A percentile compares a stretch with the other conserved stretches of the same genome.
These are phyloP conservation scores for Notarius lentiginosus DNA, from an alignment of 2,113 vertebrate genomes.

Conservation along the genomic window DNA sequence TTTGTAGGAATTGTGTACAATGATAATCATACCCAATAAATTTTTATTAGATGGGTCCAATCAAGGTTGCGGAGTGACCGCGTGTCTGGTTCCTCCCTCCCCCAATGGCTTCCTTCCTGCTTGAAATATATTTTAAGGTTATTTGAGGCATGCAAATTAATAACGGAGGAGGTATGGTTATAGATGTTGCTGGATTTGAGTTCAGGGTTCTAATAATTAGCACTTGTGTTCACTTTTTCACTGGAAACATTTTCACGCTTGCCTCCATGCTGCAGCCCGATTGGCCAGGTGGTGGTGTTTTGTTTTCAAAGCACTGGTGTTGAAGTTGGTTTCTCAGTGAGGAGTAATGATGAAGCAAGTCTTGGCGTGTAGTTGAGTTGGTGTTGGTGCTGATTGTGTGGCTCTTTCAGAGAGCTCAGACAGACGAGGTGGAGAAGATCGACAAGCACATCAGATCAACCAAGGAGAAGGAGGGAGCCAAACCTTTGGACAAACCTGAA, in stretches of 20 bases:
- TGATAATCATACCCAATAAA: not conserved
- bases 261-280: not conserved
- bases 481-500: conserved; percentile 95
- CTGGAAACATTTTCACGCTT: not conserved
- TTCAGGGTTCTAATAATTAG: not conserved
- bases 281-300: not conserved
- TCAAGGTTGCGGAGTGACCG: not conserved
- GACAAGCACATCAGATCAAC: conserved; percentile 89
- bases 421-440: conserved; percentile 96
- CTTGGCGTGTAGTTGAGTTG: not conserved
- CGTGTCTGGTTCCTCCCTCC: too few species aligned
- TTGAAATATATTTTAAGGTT: not conserved
- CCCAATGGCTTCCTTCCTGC: not conserved
- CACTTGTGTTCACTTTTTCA: not conserved
- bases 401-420: conserved; percentile 84
- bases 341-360: not conserved
- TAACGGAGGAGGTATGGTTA: not conserved
- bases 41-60: not conserved
- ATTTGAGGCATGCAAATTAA: not conserved
- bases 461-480: conserved; percentile 88
- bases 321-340: not conserved
- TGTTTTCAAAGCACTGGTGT: not conserved
- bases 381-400: not conserved
- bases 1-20: not conserved
- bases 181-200: accelerated